Base-by-base conservation (phyloP, 1,140 invertebrate species). In the Acromyrmex echinatior region DNA sequence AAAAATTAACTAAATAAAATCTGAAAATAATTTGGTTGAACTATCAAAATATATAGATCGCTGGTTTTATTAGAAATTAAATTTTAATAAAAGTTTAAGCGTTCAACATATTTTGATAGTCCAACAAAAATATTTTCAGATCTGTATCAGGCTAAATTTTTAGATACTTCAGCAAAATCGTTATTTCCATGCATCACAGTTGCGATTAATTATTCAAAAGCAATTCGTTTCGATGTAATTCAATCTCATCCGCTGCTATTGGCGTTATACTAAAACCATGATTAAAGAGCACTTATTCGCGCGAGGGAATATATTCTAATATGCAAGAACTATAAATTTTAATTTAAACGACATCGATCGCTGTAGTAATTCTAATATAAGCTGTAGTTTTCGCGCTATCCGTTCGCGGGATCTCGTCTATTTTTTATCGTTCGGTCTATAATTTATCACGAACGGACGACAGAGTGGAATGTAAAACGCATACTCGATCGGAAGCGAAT, bases 381-480 rank as follows among this genome's bases (percentile, higher is more conserved):
- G 28, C 31, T 68, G 9, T 3, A 18, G 18, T 31, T 35, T 14
- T 35, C 77, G 39, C 78, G 49, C 49, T 56, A n/a, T 60, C 31
- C 45, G 31, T 18, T 58, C 65, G 16, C 51, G 58, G 49, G 14
- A 2, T 12, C 53, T 60, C 53, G 35, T 58, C 66, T 49, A 60
- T 82, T 74, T 82, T 74, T 82, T 74, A 74, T 16, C 68, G 68
- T 39, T 82, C 80, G 21, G 21, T 21, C 21, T 21, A 21, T 21
- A 74, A 82, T 84, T 84, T 74, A 84, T 84, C 70, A 56, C 18
- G 80, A 76, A 56, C 68, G 58, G 39, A 31, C 56, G 56, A 35
- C 56, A 39, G 31, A 18, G 25, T 10, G 39, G 70, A 84, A 84
- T 76, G n/a, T 76, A 63, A 82, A 84, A 84, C 39, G 70, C 39